Percentiles rank a stretch among this genome's conserved stretches.
These are phyloP conservation scores for Bucorvus abyssinicus DNA, from an alignment of 2,797 vertebrate species.

Conservation along the genomic window DNA sequence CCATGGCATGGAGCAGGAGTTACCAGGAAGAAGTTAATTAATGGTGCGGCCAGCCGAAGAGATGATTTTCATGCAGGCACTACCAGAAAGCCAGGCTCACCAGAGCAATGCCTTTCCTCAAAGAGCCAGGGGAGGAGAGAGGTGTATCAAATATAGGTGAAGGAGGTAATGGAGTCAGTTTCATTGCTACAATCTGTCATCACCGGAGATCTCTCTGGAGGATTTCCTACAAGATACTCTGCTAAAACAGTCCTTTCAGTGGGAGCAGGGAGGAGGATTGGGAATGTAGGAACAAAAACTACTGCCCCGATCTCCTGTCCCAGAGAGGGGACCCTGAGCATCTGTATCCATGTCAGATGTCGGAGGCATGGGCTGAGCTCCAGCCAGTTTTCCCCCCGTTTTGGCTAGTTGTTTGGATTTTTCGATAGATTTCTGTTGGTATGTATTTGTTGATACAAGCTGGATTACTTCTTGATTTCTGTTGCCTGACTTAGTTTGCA, in stretches of 20 bases:
- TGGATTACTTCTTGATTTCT: not conserved
- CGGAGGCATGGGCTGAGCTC: not conserved
- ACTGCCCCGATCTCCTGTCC: not conserved
- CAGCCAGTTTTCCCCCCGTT: not conserved
- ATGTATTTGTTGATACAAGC: not conserved
- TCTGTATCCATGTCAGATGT: not conserved
- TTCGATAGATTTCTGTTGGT: not conserved
- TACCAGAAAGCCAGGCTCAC: not conserved
- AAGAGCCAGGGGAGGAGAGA: not conserved
- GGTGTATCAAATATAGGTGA: fast-evolving
- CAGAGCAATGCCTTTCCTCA: not conserved
- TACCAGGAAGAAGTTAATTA: not conserved
- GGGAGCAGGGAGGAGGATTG: not conserved
- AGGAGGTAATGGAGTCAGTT: not conserved
- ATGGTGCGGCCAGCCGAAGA: not conserved
- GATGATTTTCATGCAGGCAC: not conserved
- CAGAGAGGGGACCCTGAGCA: not conserved
- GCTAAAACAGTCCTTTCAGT: not conserved
- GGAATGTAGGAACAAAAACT: not conserved
- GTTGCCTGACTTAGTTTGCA: not conserved
- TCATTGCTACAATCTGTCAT: not conserved
- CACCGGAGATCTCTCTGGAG: not conserved
- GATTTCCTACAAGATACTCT: not conserved
- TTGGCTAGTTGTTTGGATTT: not conserved
- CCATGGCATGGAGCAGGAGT: not conserved